These are phyloP conservation scores for Zingel zingel DNA, from an alignment of 2,113 vertebrate genomes.

Conservation along the genomic window DNA sequence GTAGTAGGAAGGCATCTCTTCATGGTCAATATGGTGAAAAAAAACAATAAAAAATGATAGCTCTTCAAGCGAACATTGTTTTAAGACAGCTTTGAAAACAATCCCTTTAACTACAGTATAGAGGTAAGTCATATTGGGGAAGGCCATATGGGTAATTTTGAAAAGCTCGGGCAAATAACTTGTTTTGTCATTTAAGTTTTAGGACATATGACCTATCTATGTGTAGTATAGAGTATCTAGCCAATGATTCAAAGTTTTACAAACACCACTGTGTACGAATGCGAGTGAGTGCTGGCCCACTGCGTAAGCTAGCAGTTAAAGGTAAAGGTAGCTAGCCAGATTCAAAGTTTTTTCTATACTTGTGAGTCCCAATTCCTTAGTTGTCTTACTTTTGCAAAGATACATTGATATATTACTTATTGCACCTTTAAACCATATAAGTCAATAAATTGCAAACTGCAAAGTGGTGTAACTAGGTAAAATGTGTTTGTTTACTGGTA, in stretches of 20 bases:
- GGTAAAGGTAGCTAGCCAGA: not conserved
- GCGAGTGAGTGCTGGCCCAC: not conserved
- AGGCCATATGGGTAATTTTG: not conserved
- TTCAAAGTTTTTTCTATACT: not conserved
- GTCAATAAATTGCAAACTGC: not conserved
- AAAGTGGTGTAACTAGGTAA: not conserved
- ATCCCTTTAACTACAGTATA: not conserved
- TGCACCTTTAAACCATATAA: not conserved
- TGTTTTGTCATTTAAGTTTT: not conserved
- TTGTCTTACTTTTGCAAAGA: not conserved
- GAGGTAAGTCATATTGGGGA: not conserved
- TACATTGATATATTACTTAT: not conserved
- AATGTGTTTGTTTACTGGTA: constrained; percentile 7
- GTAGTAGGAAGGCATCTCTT: not conserved
- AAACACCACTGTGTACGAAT: not conserved
- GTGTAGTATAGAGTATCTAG: not conserved
- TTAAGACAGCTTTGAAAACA: not conserved
- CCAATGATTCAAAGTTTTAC: not conserved
- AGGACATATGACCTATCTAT: not conserved
- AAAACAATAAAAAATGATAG: not conserved
- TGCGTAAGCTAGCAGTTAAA: not conserved
- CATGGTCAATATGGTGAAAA: too few relatives aligned
- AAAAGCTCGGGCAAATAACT: not conserved
- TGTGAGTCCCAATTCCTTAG: not conserved
- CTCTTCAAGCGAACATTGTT: not conserved